Evolutionary conservation across 1,140 invertebrate genomes (phyloP).

Genomic region (Hyles euphorbiae): DNA sequence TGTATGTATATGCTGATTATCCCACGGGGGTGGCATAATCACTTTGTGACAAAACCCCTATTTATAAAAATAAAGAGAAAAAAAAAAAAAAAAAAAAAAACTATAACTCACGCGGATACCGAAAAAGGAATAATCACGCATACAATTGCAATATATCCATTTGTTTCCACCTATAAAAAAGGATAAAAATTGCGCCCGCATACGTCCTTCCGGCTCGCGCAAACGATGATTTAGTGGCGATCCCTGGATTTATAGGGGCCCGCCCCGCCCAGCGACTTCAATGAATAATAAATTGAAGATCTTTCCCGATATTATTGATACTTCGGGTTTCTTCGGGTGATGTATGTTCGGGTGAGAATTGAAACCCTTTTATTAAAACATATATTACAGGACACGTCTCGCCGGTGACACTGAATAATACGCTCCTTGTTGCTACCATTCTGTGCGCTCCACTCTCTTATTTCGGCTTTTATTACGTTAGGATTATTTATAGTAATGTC

Average conservation of each 20-base stretch:
- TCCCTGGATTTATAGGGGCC: slow-evolving; percentile 42
- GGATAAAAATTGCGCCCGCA: slow-evolving; percentile 37
- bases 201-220: slow-evolving; percentile 29
- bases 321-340: slow-evolving; percentile 49
- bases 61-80: too few relatives aligned
- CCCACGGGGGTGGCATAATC: too few relatives aligned
- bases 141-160: slow-evolving; percentile 27
- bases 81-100: not conserved
- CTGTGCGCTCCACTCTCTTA: slow-evolving; percentile 48
- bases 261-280: slow-evolving; percentile 40
- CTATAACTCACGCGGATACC: not conserved
- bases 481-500: slow-evolving; percentile 55
- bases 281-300: slow-evolving; percentile 64
- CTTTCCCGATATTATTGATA: slow-evolving; percentile 59
- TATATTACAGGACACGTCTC: slow-evolving; percentile 68
- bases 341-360: slow-evolving; percentile 57
- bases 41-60: too few relatives aligned
- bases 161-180: slow-evolving; percentile 36
- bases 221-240: slow-evolving; percentile 52
- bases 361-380: slow-evolving; percentile 74
- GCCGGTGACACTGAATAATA: slow-evolving; percentile 71
- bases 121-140: slow-evolving; percentile 13
- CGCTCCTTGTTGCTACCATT: slow-evolving; percentile 66
- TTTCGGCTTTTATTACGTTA: slow-evolving; percentile 63
- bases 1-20: too few relatives aligned